Percentiles rank a stretch among this genome's conserved stretches.
phyloP scores from a whole-genome alignment of 2,888 invertebrate species.

The Drosophila paranaensis region DNA sequence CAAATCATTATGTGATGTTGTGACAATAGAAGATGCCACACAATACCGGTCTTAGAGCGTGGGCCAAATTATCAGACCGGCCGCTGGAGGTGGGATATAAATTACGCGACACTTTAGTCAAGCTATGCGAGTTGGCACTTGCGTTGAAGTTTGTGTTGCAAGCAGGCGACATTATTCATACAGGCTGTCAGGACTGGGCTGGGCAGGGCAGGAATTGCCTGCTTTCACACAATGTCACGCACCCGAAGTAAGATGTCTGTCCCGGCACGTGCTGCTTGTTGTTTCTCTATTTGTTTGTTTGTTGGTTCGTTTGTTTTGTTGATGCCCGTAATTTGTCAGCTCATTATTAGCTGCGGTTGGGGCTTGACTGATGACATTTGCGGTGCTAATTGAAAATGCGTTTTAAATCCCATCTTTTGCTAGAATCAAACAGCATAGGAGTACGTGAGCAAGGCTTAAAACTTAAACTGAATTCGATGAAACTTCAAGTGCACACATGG shows the following conservation, averaged over 20 bases:
- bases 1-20: slow-evolving; percentile 5
- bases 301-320: slow-evolving; percentile 5
- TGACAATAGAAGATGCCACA: slow-evolving; percentile 10
- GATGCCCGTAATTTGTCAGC: slow-evolving; percentile 48
- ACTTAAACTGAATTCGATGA: no score
- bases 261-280: slow-evolving; percentile 29
- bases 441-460: background rate
- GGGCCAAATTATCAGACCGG: slow-evolving; percentile 38
- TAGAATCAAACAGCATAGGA: background rate
- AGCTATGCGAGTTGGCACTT: slow-evolving; percentile 40
- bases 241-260: slow-evolving; percentile 43
- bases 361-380: slow-evolving; percentile 25
- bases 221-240: slow-evolving; percentile 46
- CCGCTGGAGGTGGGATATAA: slow-evolving; percentile 36
- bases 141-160: slow-evolving; percentile 23
- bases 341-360: slow-evolving; percentile 39
- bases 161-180: slow-evolving; percentile 35
- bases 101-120: slow-evolving; percentile 44
- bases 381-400: slow-evolving; percentile 40
- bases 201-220: slow-evolving; percentile 35
- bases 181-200: slow-evolving; percentile 5
- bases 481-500: slow-evolving; percentile 8
- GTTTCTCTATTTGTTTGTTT: slow-evolving; percentile 16
- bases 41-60: slow-evolving; percentile 5
- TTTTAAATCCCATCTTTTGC: slow-evolving; percentile 11